phyloP scores from a whole-genome alignment of 64 coral and sea anemone genomes.

The Actinia equina region DNA sequence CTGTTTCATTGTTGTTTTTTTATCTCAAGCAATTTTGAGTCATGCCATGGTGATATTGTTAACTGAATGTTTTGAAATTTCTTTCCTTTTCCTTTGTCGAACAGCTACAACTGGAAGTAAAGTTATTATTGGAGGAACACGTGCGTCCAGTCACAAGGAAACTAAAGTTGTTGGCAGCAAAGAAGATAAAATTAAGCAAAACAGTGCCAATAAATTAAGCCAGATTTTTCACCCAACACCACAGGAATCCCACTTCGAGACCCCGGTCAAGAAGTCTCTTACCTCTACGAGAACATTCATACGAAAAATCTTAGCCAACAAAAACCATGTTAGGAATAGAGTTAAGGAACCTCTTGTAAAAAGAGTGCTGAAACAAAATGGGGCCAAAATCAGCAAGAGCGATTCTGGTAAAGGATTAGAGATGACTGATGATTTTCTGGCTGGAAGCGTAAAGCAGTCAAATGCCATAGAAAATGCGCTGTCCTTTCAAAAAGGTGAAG shows the following conservation, averaged over 20 bases:
- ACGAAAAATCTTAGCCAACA: background rate
- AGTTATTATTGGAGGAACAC: background rate
- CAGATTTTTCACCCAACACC: background rate
- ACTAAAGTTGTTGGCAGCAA: background rate
- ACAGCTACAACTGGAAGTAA: background rate
- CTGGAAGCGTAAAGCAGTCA: background rate
- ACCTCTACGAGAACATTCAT: background rate
- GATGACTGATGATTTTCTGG: background rate
- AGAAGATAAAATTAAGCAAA: background rate
- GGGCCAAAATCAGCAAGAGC: background rate
- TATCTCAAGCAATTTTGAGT: too few relatives aligned
- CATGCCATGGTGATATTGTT: too few relatives aligned
- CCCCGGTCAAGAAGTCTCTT: background rate
- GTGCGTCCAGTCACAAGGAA: background rate
- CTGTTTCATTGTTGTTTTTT: too few relatives aligned
- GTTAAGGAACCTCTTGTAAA: background rate
- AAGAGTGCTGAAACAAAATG: background rate
- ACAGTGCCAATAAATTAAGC: background rate
- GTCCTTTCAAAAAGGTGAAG: background rate
- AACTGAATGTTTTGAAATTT: too few relatives aligned
- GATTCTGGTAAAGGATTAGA: background rate
- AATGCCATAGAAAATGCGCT: background rate
- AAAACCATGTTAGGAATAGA: background rate
- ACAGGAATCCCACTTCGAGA: background rate
- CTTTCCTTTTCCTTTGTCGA: background rate